Base-by-base conservation (phyloP, 2,797 vertebrate genomes). In the Fringilla coelebs region DNA sequence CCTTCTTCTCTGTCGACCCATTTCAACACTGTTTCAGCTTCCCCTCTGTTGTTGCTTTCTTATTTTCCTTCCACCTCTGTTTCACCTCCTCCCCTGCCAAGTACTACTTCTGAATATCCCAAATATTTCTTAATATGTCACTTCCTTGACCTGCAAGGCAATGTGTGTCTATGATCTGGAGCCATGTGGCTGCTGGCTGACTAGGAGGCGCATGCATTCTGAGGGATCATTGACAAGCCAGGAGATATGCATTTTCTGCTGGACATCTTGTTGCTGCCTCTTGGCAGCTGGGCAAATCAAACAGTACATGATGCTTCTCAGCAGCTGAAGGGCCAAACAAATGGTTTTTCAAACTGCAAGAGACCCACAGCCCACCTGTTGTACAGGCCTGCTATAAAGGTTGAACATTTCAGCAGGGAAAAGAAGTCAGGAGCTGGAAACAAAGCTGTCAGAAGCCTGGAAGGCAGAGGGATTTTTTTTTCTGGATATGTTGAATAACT, bases 241-340 rank as follows among this genome's bases (percentile, higher is more conserved):
- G 90, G 88, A 95, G 91, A 91, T 84, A 58, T 0, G 10, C 62
- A 15, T 84, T 96, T 96, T 95, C 94, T 93, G 88, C 89, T 94
- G 93, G 89, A 95, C 95, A 76, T 96, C 94, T 95, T 96, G 89
- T 94, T 95, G 91, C 85, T 93, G 91, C 89, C 83, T 95, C 79
- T 88, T 95, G 95, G 94, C 96, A 96, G 91, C 95, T 94, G 95
- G 88, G 91, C 88, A 94, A 96, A 96, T 95, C 95, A 95, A 95
- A 93, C 91, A 91, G 72, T 91, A 90, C 94, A 91, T 91, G 91
- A 90, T 94, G 91, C 89, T 96, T 94, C 96, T 90, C 96, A 94
- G 95, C 93, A 94, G 93, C 95, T 96, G 94, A 94, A 94, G 94
- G 95, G 88, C 96, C 94, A 96, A 95, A 91, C 95, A 96, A 96